Evolutionary conservation across 2,113 vertebrate genomes (phyloP).

Genomic region (Passerina amoena): DNA sequence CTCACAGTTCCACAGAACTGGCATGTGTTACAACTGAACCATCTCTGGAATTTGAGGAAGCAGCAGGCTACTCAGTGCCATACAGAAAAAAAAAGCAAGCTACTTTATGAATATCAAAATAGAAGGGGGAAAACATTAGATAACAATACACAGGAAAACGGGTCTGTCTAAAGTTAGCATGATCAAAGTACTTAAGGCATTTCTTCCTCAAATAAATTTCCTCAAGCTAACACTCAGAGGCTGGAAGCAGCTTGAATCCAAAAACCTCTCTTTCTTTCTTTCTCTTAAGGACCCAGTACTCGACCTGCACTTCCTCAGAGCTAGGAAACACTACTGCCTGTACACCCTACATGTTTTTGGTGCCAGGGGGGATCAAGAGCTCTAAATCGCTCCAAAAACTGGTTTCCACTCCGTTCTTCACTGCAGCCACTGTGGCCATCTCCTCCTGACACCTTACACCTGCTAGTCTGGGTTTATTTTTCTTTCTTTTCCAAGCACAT

Average conservation of each 20-base stretch:
- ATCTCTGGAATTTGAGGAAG: neutral
- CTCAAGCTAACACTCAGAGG: neutral
- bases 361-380: neutral
- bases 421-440: neutral
- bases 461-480: neutral
- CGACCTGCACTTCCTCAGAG: neutral
- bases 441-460: neutral
- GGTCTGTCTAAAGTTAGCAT: neutral
- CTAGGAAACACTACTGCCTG: neutral
- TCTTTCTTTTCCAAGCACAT: neutral
- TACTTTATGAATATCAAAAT: neutral
- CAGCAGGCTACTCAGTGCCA: neutral
- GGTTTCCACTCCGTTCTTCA: neutral
- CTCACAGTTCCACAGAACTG: neutral
- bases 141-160: neutral
- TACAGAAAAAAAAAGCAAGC: neutral
- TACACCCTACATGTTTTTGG: rapidly evolving
- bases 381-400: neutral
- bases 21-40: neutral
- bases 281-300: neutral
- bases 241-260: neutral
- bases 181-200: neutral
- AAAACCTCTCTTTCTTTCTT: neutral
- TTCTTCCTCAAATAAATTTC: neutral
- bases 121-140: neutral